phyloP scores from a whole-genome alignment of 2,888 invertebrate species.

The Physocephala rufipes region DNA sequence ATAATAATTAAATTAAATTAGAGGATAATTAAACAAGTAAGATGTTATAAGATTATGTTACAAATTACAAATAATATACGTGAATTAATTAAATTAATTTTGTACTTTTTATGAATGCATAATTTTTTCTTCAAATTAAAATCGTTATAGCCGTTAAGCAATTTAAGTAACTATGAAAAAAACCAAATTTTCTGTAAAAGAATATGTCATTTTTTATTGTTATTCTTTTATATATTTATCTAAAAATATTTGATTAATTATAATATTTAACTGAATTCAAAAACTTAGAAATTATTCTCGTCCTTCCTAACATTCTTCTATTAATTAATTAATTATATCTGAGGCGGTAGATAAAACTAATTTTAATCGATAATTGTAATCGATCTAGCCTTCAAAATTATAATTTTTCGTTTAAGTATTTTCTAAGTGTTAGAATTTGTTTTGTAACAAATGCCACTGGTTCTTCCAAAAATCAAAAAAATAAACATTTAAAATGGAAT shows the following conservation, averaged over 20 bases:
- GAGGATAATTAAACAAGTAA: too few relatives aligned
- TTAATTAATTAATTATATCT: not conserved
- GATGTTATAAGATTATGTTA: too few relatives aligned
- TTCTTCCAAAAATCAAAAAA: conserved; percentile 33
- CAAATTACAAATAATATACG: too few relatives aligned
- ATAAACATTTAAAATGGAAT: not conserved
- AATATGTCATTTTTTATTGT: too few relatives aligned
- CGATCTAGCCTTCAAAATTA: conserved; percentile 6
- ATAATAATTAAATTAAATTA: too few relatives aligned
- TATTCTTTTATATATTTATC: too few relatives aligned
- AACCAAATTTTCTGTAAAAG: too few relatives aligned
- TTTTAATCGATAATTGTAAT: too few relatives aligned
- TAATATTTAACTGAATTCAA: not conserved
- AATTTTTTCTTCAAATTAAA: not conserved
- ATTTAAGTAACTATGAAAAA: too few relatives aligned
- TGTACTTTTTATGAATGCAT: too few relatives aligned
- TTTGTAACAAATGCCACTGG: conserved; percentile 2
- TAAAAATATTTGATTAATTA: too few relatives aligned
- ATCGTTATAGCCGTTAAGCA: not conserved
- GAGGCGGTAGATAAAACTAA: not conserved
- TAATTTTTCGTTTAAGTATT: not conserved
- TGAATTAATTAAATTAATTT: too few relatives aligned
- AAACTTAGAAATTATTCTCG: not conserved
- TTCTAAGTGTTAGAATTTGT: not conserved
- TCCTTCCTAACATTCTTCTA: not conserved